Conservation (phyloP, 1,140 invertebrate genomes). For the Platyura marginata region DNA sequence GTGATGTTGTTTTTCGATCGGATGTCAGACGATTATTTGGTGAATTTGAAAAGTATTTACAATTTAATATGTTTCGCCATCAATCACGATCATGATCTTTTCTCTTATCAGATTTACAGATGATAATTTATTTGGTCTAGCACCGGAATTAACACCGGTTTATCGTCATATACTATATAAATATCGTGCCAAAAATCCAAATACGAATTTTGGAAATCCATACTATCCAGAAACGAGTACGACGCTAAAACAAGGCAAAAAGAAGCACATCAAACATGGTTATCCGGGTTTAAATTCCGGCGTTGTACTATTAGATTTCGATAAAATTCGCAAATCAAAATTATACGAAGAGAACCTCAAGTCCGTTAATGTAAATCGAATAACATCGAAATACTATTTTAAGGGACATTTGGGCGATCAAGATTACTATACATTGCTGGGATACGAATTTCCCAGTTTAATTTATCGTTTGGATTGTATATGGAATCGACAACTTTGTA, state of each 20-base stretch:
- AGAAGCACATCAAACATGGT: constrained; percentile 23
- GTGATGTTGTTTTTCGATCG: constrained; percentile 56
- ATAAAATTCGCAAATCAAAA: constrained; percentile 42
- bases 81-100: background rate
- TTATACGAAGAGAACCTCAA: constrained; percentile 36
- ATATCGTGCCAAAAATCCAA: constrained; percentile 41
- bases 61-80: constrained; percentile 23
- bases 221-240: constrained; percentile 12
- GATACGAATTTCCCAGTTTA: constrained; percentile 46
- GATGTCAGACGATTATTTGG: constrained; percentile 46
- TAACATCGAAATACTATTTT: constrained; percentile 50
- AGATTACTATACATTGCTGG: constrained; percentile 67
- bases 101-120: constrained; percentile 9
- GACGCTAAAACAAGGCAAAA: background rate
- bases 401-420: constrained; percentile 73
- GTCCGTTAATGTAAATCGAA: constrained; percentile 31
- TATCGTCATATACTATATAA: constrained; percentile 58
- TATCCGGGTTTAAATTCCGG: constrained; percentile 69
- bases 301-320: constrained; percentile 53
- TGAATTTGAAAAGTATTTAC: constrained; percentile 35
- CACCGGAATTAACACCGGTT: constrained; percentile 60
- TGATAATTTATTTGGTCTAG: constrained; percentile 50
- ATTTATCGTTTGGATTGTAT: constrained; percentile 61
- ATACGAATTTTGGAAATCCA: constrained; percentile 35
- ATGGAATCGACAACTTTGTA: constrained; percentile 72